Percentiles rank a stretch among this genome's conserved stretches.
phyloP scores from a whole-genome alignment of 2,888 invertebrate species.

The Acanthosepion lycidas region DNA sequence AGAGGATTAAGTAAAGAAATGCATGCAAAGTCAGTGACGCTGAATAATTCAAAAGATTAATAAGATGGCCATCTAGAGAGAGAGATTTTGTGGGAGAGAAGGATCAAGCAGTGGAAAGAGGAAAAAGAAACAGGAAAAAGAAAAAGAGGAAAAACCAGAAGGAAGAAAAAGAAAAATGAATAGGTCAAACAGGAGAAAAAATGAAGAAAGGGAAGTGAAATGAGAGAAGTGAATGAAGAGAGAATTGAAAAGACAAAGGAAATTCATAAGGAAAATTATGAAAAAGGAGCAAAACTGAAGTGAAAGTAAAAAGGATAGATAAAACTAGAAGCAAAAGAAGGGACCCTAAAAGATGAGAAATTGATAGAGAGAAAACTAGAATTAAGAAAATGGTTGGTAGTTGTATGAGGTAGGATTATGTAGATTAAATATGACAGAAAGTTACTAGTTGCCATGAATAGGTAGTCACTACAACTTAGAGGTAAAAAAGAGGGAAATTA shows the following conservation, averaged over 20 bases:
- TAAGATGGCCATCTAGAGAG: not conserved
- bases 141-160: too few species aligned
- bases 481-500: too few species aligned
- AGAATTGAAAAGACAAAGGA: not conserved
- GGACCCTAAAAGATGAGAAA: not conserved
- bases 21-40: not conserved
- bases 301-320: not conserved
- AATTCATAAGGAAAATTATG: not conserved
- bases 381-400: not conserved
- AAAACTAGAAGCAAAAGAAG: not conserved
- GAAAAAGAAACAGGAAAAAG: too few species aligned
- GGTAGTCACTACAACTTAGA: not conserved
- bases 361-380: not conserved
- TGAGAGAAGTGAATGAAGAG: too few species aligned
- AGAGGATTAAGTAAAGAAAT: conserved; percentile 9
- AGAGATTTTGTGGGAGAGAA: not conserved
- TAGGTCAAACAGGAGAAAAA: too few species aligned
- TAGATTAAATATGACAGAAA: not conserved
- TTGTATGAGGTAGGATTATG: not conserved
- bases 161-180: too few species aligned
- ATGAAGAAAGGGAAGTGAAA: too few species aligned
- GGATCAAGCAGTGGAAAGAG: too few species aligned
- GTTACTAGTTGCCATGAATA: not conserved
- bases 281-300: not conserved
- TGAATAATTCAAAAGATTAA: conserved; percentile 20